phyloP scores from a whole-genome alignment of 2,888 invertebrate genomes.

The Chalcosyrphus nemorum region DNA sequence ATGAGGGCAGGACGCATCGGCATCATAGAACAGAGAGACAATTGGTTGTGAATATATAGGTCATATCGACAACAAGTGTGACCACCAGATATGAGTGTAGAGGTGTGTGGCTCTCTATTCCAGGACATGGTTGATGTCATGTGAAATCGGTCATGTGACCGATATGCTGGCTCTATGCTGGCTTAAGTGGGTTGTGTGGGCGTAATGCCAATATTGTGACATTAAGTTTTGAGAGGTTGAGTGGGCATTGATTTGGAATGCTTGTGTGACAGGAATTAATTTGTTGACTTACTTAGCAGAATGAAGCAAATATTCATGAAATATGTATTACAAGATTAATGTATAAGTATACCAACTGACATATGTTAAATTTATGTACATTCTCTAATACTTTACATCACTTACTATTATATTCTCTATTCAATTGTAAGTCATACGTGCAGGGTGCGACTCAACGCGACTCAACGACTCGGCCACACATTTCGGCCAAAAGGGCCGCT shows the following conservation, averaged over 20 bases:
- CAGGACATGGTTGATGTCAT: slow-evolving; percentile 41
- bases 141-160: slow-evolving; percentile 54
- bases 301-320: not conserved
- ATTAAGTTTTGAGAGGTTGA: slow-evolving; percentile 31
- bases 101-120: not conserved
- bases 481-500: no score
- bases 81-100: slow-evolving; percentile 36
- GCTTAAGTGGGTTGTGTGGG: slow-evolving; percentile 10
- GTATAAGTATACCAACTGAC: no score
- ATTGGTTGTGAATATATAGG: slow-evolving; percentile 30
- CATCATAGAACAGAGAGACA: slow-evolving; percentile 36
- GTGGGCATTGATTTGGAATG: slow-evolving; percentile 26
- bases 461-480: no score
- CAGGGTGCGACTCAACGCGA: no score
- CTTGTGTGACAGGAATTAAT: slow-evolving; percentile 42
- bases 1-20: slow-evolving; percentile 1
- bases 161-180: slow-evolving; percentile 36
- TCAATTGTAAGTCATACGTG: no score
- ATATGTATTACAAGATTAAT: no score
- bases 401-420: no score
- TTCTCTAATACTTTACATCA: no score
- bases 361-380: no score
- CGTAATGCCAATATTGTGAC: slow-evolving; percentile 48
- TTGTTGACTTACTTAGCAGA: slow-evolving; percentile 7
- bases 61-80: slow-evolving; percentile 41